Conservation (phyloP, 2,113 vertebrate species). For the Apistogramma diplotaenia region DNA sequence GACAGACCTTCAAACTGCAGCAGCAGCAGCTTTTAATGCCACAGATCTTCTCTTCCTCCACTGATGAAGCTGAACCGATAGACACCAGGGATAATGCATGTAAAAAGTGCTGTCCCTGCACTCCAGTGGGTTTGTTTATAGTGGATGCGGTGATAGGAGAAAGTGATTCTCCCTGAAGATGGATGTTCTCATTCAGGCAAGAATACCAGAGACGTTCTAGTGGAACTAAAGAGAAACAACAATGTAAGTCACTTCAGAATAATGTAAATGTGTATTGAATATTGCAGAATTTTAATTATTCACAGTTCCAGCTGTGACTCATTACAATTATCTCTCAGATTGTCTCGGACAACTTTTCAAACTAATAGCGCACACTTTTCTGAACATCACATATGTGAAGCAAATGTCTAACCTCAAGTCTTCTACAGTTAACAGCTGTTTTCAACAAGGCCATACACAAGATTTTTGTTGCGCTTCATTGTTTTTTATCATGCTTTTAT, state of each 20-base stretch:
- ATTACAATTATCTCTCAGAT: neutral
- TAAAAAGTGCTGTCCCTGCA: neutral
- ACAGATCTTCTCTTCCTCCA: neutral
- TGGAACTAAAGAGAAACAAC: conserved; percentile 38
- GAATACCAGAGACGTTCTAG: conserved; percentile 2
- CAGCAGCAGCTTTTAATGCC: neutral
- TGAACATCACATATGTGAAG: no score
- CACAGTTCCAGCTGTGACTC: neutral
- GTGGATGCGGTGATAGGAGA: conserved; percentile 16
- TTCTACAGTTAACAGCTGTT: no score
- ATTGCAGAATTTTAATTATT: neutral
- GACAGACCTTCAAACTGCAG: neutral
- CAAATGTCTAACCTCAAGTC: no score
- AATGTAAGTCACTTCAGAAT: neutral
- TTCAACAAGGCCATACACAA: no score
- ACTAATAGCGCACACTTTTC: no score
- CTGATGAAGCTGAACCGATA: conserved; percentile 47
- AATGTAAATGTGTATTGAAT: neutral
- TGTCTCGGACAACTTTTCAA: neutral
- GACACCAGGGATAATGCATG: conserved; percentile 17
- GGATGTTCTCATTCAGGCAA: neutral
- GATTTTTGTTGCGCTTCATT: no score
- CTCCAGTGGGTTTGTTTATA: conserved; percentile 48
- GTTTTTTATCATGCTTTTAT: no score
- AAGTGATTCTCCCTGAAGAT: neutral